Evolutionary conservation across 1,140 invertebrate species (phyloP).

Genomic region (Apis cerana): DNA sequence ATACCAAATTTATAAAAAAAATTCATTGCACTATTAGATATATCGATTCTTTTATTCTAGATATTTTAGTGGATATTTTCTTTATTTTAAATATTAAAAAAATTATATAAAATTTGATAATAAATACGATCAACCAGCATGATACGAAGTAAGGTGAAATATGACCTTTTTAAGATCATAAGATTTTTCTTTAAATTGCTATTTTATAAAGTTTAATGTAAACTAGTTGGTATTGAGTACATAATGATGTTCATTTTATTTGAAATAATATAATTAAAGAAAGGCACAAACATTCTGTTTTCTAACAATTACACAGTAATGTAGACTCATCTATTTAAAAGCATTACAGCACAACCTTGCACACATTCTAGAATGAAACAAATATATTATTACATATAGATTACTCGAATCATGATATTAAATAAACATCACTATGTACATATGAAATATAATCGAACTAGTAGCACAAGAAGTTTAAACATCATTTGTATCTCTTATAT

Average conservation of each 20-base stretch:
- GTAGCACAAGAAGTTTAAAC: neutral
- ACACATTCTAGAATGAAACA: neutral
- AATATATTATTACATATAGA: neutral
- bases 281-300: neutral
- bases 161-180: neutral
- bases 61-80: no score
- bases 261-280: neutral
- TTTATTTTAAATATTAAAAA: neutral
- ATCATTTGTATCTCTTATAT: neutral
- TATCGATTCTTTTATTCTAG: neutral
- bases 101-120: neutral
- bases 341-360: neutral
- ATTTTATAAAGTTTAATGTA: neutral
- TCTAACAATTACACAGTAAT: neutral
- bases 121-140: conserved; percentile 4
- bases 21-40: no score
- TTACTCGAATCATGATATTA: neutral
- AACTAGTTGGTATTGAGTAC: neutral
- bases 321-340: neutral
- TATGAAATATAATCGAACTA: neutral
- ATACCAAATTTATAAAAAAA: neutral
- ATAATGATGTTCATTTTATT: conserved; percentile 25
- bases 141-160: neutral
- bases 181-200: neutral
- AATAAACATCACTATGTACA: conserved; percentile 30